Percentiles rank a stretch among this genome's conserved stretches.
Evolutionary conservation across 2,797 vertebrate species (phyloP).

Genomic region (Sebastes nivosus): DNA sequence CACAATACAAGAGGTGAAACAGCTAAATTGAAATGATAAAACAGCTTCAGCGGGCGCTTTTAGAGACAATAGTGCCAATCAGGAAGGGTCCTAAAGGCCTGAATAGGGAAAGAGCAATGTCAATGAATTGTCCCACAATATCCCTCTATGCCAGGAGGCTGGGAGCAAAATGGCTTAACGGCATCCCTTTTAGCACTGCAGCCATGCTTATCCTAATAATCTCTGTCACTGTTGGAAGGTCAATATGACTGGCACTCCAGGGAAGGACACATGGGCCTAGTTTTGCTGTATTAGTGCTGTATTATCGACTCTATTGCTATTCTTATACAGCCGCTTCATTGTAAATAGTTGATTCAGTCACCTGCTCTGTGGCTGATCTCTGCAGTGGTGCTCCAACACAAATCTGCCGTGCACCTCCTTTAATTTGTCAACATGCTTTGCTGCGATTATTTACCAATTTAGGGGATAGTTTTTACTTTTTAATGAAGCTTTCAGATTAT

Average conservation of each 20-base stretch:
- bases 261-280: constrained; percentile 7
- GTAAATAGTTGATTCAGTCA: constrained; percentile 27
- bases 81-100: constrained; percentile 37
- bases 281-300: not conserved
- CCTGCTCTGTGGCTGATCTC: constrained; percentile 40
- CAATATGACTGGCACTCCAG: constrained; percentile 20
- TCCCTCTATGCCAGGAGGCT: constrained; percentile 10
- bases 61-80: constrained; percentile 64
- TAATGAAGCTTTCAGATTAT: not conserved
- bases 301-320: constrained; percentile 6
- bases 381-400: not conserved
- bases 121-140: constrained; percentile 31
- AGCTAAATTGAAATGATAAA: constrained; percentile 67
- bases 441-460: not conserved
- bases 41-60: constrained; percentile 38
- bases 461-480: not conserved
- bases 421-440: not conserved
- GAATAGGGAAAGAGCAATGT: constrained; percentile 35
- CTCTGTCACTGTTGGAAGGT: constrained; percentile 43
- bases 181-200: constrained; percentile 10
- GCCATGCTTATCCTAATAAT: constrained; percentile 40
- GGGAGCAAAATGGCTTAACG: constrained; percentile 4
- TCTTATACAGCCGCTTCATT: constrained; percentile 32
- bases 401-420: not conserved
- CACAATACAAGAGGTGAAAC: constrained; percentile 58